Base-by-base conservation (phyloP, 2,113 vertebrate species). In the Gorsachius goisagi region DNA sequence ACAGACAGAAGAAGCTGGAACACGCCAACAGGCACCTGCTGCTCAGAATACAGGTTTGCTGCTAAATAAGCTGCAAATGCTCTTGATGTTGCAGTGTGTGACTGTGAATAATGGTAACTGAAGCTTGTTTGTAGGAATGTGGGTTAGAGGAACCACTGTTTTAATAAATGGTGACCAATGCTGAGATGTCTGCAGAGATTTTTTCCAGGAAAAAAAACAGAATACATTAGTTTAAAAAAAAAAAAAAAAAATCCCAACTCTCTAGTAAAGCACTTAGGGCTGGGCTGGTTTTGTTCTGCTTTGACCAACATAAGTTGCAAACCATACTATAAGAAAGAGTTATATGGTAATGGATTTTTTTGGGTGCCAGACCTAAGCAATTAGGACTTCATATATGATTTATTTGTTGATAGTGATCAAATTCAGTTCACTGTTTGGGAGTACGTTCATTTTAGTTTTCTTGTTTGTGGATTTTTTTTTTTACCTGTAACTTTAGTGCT, bases 1-100 rank as follows among this genome's bases (percentile, higher is more conserved):
- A 96, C 85, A 98, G 99, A 7, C 99, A 99, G 98, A 99, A 99
- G 98, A 99, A 99, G 92, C 92, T 99, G 62, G 99, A 99, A 83
- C 99, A 99, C 1, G 98, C 99, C 86, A 99, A 99, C 97, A 98
- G 99, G 82, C 99, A 99, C 52, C 97, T 99, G 79, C 97, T 99
- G 96, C 97, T 99, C 91, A 98, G 99, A 96, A 99, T 99, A 97
- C 99, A 99, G 99, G 99, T 99, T 97, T 55, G 85, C 37, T 76
- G 58, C 94, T 81, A 74, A 53, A 85, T 16, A 35, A 63, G 26
- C 67, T 90, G 63, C 45, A 37, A 27, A 15, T 21, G 21, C 52
- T 55, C 32, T 41, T 14, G 16, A 2, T 44, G n/a, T 66, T 58
- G 73, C 45, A 37, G 64, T 5, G 2, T 41, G 32, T 49, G 76